Conservation (phyloP, 2,113 vertebrate genomes). For the Prolemur simus region DNA sequence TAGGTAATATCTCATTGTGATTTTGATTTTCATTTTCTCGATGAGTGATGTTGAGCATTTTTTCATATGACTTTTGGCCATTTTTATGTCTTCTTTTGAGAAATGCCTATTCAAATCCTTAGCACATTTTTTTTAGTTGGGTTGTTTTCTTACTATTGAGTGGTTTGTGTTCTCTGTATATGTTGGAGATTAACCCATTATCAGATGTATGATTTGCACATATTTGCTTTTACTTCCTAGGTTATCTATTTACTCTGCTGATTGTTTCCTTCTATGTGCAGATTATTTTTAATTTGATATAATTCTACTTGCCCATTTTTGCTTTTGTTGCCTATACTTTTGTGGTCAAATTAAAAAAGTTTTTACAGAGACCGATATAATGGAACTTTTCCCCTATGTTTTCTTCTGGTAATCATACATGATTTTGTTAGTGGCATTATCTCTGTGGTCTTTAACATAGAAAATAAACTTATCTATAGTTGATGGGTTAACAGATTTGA, state of each 20-base stretch:
- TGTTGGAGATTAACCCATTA: background rate
- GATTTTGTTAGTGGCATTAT: background rate
- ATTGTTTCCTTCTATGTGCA: background rate
- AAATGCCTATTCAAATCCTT: background rate
- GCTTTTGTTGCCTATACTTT: background rate
- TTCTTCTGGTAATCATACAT: background rate
- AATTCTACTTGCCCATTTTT: background rate
- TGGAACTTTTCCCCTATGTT: background rate
- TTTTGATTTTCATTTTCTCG: background rate
- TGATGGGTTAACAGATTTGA: background rate
- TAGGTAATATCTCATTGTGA: background rate
- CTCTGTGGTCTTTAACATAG: background rate
- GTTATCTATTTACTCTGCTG: background rate
- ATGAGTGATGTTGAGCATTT: background rate
- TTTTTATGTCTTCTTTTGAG: background rate
- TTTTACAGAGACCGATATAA: background rate
- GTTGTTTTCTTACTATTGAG: background rate
- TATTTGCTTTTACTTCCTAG: background rate
- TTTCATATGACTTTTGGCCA: background rate
- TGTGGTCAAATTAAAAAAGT: background rate
- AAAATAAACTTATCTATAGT: background rate
- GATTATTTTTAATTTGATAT: background rate
- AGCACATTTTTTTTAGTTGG: background rate
- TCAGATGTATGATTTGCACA: background rate
- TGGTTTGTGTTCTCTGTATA: background rate